Percentiles rank a stretch among this genome's conserved stretches.
Conservation (phyloP, 1,140 invertebrate species). For the Drosophila rufa region DNA sequence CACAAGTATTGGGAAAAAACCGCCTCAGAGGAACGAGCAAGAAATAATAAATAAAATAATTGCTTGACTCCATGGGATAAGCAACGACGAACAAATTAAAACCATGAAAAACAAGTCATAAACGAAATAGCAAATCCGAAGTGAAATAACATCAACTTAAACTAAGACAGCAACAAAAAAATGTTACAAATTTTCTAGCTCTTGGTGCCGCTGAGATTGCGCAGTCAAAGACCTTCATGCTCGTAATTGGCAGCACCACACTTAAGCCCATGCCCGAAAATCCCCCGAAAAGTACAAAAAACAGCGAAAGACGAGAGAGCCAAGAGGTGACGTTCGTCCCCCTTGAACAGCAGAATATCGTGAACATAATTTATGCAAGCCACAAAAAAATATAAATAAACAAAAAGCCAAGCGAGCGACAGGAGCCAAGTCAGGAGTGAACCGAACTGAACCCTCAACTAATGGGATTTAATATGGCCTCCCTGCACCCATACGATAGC, state of each 20-base stretch:
- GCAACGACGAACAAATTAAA: slow-evolving; percentile 72
- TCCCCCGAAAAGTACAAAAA: slow-evolving; percentile 8
- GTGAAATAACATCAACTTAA: slow-evolving; percentile 53
- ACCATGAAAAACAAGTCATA: slow-evolving; percentile 80
- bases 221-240: slow-evolving; percentile 83
- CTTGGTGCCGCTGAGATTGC: slow-evolving; percentile 57
- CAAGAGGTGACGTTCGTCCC: slow-evolving; percentile 46
- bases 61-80: slow-evolving; percentile 60
- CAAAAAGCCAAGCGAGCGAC: slow-evolving; percentile 13
- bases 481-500: slow-evolving; percentile 36
- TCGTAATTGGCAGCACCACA: slow-evolving; percentile 73
- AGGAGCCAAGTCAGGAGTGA: slow-evolving; percentile 40
- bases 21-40: slow-evolving; percentile 29
- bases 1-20: slow-evolving; percentile 33
- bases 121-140: slow-evolving; percentile 48
- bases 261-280: slow-evolving; percentile 53
- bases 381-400: slow-evolving; percentile 28
- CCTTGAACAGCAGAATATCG: slow-evolving; percentile 46
- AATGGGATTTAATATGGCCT: slow-evolving; percentile 42
- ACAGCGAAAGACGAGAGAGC: slow-evolving; percentile 24
- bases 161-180: slow-evolving; percentile 63
- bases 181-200: slow-evolving; percentile 79
- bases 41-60: slow-evolving; percentile 62
- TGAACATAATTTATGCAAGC: slow-evolving; percentile 74
- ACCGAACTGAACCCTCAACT: slow-evolving; percentile 31